Evolutionary conservation across 2,888 invertebrate species (phyloP).

Genomic region (Steinernema hermaphroditum): DNA sequence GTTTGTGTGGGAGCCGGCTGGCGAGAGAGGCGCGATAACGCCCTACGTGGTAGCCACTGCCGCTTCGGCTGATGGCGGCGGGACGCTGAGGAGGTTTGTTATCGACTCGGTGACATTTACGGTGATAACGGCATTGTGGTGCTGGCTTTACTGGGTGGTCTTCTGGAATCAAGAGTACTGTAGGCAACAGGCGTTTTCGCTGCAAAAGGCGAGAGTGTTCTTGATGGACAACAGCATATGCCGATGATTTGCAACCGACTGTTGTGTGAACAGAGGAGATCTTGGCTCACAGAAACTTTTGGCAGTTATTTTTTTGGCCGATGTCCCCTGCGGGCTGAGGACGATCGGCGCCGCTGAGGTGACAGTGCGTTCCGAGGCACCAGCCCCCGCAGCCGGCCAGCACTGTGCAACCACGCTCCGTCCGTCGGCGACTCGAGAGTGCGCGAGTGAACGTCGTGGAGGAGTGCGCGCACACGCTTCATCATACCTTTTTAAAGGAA

Average conservation of each 20-base stretch:
- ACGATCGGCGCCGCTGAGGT: neutral
- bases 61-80: neutral
- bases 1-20: too few species aligned
- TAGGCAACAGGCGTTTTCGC: conserved; percentile 27
- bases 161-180: conserved; percentile 11
- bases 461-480: conserved; percentile 26
- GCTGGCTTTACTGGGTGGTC: neutral
- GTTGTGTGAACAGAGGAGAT: neutral
- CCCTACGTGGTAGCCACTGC: neutral
- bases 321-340: neutral
- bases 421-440: conserved; percentile 16
- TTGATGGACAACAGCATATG: conserved; percentile 2
- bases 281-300: too few species aligned
- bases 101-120: neutral
- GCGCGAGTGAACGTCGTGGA: conserved; percentile 23
- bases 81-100: neutral
- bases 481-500: conserved; percentile 26
- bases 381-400: neutral
- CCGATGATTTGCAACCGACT: neutral
- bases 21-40: too few species aligned
- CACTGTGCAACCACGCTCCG: conserved; percentile 17
- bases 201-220: conserved; percentile 19
- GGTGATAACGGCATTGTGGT: conserved; percentile 5
- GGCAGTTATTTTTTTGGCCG: neutral
- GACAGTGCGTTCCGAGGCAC: conserved; percentile 2